Percentiles rank a stretch among this genome's conserved stretches.
Evolutionary conservation across 2,888 invertebrate species (phyloP).

Genomic region (Acanthosepion esculentum): DNA sequence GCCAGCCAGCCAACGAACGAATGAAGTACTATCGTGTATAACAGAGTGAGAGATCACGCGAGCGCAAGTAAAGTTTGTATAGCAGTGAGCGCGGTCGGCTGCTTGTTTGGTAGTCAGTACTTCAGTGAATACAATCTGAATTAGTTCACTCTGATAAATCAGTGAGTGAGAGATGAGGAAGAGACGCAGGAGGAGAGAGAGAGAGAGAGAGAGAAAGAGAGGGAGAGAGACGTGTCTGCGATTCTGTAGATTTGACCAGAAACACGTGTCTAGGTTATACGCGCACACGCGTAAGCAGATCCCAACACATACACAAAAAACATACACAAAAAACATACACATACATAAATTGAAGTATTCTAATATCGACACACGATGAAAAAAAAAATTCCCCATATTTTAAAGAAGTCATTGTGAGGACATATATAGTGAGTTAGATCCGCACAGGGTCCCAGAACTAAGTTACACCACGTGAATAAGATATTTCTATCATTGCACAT

Average conservation of each 20-base stretch:
- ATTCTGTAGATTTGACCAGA: background rate
- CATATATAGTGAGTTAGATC: no score
- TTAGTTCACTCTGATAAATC: background rate
- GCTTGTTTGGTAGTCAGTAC: no score
- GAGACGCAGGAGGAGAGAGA: background rate
- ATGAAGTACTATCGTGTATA: background rate
- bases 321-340: no score
- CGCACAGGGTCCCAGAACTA: no score
- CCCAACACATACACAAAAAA: no score
- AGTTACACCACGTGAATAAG: no score
- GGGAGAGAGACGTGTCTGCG: background rate
- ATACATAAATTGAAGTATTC: background rate
- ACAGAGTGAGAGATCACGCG: background rate
- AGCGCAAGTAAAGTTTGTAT: background rate
- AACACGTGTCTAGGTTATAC: background rate
- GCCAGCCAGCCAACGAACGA: conserved; percentile 8
- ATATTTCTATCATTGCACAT: no score
- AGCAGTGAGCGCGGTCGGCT: background rate
- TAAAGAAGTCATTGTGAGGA: no score
- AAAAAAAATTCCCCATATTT: no score
- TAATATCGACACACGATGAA: no score
- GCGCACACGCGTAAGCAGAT: background rate
- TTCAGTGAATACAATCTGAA: background rate
- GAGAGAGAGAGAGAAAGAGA: background rate
- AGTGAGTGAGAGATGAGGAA: background rate